Evolutionary conservation across 2,113 vertebrate species (phyloP).

Genomic region (Istiophorus platypterus): DNA sequence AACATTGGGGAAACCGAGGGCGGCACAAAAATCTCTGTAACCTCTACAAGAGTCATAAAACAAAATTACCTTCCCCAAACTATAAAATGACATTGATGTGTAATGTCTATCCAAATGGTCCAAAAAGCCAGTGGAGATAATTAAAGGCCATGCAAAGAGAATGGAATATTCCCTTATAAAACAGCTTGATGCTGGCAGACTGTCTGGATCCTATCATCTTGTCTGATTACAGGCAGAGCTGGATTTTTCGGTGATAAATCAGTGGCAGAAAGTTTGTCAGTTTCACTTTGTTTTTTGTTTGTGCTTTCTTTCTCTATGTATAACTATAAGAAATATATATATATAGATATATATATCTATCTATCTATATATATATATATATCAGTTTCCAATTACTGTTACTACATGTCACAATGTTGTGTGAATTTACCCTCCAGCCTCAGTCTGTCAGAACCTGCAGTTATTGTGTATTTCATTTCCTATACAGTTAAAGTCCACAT

Average conservation of each 20-base stretch:
- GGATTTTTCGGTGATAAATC: slow-evolving; percentile 5
- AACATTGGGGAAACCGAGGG: not conserved
- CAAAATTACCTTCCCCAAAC: slow-evolving; percentile 8
- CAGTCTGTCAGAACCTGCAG: slow-evolving; percentile 25
- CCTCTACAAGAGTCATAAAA: slow-evolving; percentile 13
- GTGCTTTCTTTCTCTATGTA: not conserved
- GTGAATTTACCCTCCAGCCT: not conserved
- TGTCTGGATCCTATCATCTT: slow-evolving; percentile 19
- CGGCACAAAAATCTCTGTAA: not conserved
- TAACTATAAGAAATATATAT: not conserved
- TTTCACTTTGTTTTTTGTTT: not conserved
- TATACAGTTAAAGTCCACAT: slow-evolving; percentile 10
- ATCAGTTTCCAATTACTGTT: not conserved
- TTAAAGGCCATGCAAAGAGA: slow-evolving; percentile 21
- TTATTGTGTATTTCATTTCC: slow-evolving; percentile 22
- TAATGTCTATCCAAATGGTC: not conserved
- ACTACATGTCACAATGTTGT: not conserved
- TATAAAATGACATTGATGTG: slow-evolving; percentile 25
- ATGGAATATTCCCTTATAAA: slow-evolving; percentile 35
- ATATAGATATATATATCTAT: no score
- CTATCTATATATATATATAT: no score
- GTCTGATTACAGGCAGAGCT: slow-evolving; percentile 8
- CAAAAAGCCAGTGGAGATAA: slow-evolving; percentile 15
- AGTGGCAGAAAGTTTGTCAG: slow-evolving; percentile 2
- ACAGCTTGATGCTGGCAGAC: slow-evolving; percentile 5